Percentiles rank a stretch among this genome's conserved stretches.
Evolutionary conservation across 2,888 invertebrate species (phyloP).

Genomic region (Hemicrepidius hirtus): DNA sequence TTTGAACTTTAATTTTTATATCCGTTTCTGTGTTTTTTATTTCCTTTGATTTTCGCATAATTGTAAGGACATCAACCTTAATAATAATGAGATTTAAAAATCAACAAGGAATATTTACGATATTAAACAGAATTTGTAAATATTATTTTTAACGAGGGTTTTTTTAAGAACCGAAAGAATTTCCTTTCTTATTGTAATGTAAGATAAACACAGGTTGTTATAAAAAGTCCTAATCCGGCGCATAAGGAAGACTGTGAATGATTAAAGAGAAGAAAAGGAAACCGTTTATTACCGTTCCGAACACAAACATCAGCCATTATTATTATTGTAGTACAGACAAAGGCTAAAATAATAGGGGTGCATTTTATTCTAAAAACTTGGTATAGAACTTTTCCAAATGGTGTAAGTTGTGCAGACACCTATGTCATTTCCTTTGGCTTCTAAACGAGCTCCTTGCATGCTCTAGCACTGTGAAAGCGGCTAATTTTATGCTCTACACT

Average conservation of each 20-base stretch:
- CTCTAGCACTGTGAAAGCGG: conserved; percentile 62
- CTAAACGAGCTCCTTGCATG: conserved; percentile 65
- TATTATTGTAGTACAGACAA: conserved; percentile 13
- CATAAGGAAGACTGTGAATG: not conserved
- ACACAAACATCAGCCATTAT: conserved; percentile 12
- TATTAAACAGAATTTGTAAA: no score
- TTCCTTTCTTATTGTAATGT: not conserved
- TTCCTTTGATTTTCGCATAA: no score
- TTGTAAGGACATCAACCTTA: no score
- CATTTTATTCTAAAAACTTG: conserved; percentile 40
- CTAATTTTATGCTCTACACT: conserved; percentile 64
- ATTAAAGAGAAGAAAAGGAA: conserved; percentile 10
- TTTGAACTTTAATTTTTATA: no score
- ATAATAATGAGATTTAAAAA: no score
- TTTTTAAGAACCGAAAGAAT: no score
- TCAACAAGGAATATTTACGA: no score
- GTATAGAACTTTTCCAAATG: conserved; percentile 58
- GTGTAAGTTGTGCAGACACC: conserved; percentile 65
- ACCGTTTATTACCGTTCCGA: conserved; percentile 16
- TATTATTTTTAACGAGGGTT: no score
- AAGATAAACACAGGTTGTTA: conserved; percentile 3
- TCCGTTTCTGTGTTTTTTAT: no score
- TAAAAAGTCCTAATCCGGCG: not conserved
- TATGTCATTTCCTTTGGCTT: conserved; percentile 64
- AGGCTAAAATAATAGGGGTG: conserved; percentile 18